Base-by-base conservation (phyloP, 92 coral and sea anemone genomes). In the Epizoanthus rinbou region DNA sequence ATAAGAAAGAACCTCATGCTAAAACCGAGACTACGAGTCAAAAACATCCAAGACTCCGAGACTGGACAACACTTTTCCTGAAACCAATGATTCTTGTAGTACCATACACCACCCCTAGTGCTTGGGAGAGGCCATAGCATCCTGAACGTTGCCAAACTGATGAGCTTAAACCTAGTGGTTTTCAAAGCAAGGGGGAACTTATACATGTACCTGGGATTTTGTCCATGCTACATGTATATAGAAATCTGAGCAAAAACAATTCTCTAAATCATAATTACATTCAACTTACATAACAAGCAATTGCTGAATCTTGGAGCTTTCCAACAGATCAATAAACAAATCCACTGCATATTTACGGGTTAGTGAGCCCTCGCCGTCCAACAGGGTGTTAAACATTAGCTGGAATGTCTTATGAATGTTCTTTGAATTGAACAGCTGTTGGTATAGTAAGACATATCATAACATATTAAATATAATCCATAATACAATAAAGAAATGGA, bases 331-430 rank as follows among this genome's bases (percentile, higher is more conserved):
- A 66, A 92, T 91, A 86, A 97, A 94, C 90, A 94, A 83, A 57
- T 97, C 98, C 60, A 90, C 99, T 16, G 99, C 91, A 72, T 95
- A 97, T 57, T 95, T 95, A 52, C 99, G 86, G 22, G 98, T 89
- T 53, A 89, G 76, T 16, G 90, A 89, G 52, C 99, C 98, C 63
- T 97, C 97, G 14, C 99, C 98, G 80, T 94, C 92, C 11, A 97
- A 75, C 7, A 97, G 88, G 53, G 94, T 94, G 35, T 91, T 97
- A 88, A 97, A 97, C 80, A 97, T 91, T 8, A 97, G 91, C 69
- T 97, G 99, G 79, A 97, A 94, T 5, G 99, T 94, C 87, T 97
- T 97, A 63, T 91, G 92, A 85, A 94, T 97, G 84, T 97, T 97
- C 91, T 91, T 97, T 58, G 94, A 52, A 74, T 94, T 97, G 86